Base-by-base conservation (phyloP, 1,140 invertebrate genomes). In the Drosophila repletoides region DNA sequence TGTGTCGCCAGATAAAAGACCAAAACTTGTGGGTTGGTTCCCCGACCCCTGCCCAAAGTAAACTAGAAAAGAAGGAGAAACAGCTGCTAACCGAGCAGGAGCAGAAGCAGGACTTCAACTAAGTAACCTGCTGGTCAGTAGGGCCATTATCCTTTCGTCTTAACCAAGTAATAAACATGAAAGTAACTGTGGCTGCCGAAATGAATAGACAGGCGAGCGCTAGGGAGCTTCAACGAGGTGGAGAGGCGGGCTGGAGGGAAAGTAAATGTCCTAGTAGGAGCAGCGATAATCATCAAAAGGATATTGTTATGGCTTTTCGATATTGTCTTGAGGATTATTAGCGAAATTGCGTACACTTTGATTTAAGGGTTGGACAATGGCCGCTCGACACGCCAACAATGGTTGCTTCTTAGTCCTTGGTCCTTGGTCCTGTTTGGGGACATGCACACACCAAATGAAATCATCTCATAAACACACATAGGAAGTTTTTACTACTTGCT, bases 311-410 rank as follows among this genome's bases (percentile, higher is more conserved):
- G 63, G 72, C 56, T 61, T 72, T 88, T 79, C 84, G 76, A 88
- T 88, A 88, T 88, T 88, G 84, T 88, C 84, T 84, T 80, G 79
- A 79, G 84, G 84, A 88, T 88, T 88, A 88, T 88, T 84, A 84
- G 80, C 64, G 69, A 88, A 88, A 88, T 88, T 88, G 84, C 84
- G 84, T 64, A 59, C 72, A 68, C 84, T 80, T 81, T 88, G 84
- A 88, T 88, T 88, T 88, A 88, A 88, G 84, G 84, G 84, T 88
- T 88, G 84, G 72, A 64, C 76, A 88, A 79, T 80, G 71, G 64
- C 24, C 52, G 67, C 48, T 63, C 63, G 45, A 33, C 68, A 76
- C 61, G 67, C 61, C 66, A 73, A 70, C 77, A 86, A 86, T 71
- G 74, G 75, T 14, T 26, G 12, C 14, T 26, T 5, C 6, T 2